phyloP scores from a whole-genome alignment of 2,888 invertebrate species.

The Cryptosula pallasiana region DNA sequence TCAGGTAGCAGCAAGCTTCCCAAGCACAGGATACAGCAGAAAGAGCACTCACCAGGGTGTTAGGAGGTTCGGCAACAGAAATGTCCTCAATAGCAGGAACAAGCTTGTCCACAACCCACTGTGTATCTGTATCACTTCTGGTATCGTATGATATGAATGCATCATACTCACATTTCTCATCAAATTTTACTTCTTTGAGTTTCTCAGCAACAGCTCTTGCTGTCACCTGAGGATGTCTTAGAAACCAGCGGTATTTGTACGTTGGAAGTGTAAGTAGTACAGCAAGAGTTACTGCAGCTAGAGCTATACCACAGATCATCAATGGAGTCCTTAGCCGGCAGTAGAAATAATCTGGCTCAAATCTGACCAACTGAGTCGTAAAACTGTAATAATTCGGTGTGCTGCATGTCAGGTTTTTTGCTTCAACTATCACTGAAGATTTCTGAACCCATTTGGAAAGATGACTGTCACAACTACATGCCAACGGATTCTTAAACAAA shows the following conservation, averaged over 20 bases:
- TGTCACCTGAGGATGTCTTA: background rate
- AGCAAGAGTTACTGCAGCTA: background rate
- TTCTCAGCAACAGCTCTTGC: background rate
- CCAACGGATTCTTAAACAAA: background rate
- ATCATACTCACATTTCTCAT: conserved; percentile 16
- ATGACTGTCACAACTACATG: background rate
- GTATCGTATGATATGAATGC: background rate
- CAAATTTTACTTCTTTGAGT: conserved; percentile 2
- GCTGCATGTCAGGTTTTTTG: background rate
- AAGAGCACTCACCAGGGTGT: too few species aligned
- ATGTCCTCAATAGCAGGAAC: background rate
- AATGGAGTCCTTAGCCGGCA: background rate
- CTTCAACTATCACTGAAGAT: background rate
- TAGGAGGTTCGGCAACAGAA: too few species aligned
- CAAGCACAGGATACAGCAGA: too few species aligned
- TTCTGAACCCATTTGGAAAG: background rate
- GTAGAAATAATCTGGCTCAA: background rate
- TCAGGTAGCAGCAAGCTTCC: too few species aligned
- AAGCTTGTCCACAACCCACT: background rate
- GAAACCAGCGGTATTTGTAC: conserved; percentile 7
- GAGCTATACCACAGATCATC: background rate
- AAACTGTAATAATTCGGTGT: background rate
- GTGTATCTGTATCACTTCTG: background rate
- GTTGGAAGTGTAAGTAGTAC: background rate
- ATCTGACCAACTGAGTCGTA: background rate